Base-by-base conservation (phyloP, 1,140 invertebrate genomes). In the Penaeus japonicus region DNA sequence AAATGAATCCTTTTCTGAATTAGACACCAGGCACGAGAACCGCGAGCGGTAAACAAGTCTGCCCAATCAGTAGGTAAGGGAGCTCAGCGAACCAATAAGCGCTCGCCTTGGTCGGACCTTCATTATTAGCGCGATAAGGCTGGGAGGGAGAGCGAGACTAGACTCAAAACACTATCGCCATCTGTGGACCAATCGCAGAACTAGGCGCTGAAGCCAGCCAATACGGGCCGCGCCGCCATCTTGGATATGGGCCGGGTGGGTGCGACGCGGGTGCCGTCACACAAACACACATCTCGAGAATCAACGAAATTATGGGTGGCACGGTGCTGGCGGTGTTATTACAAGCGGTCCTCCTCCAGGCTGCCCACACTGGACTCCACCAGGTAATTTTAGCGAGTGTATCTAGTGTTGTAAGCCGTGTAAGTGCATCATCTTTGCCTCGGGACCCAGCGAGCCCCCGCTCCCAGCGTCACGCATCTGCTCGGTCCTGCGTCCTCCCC, bases 1-100 rank as follows among this genome's bases (percentile, higher is more conserved):
- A 90, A 90, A 90, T 90, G 90, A 90, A 90, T 90, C 90, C 90
- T 90, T 90, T 90, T 90, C 90, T 89, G 90, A 90, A 90, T 90
- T 90, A 90, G 90, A 90, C 90, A 90, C 90, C 87, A 88, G 88
- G 89, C 89, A 88, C 86, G 89, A 87, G 86, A 90, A 89, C 89
- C 85, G 75, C 82, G 85, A 86, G 90, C 90, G 90, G 90, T 90
- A 90, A 90, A 90, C 90, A 90, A 89, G 89, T 90, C 90, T 90
- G 90, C 90, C 90, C 90, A 90, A 90, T 90, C 90, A 90, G 90
- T 90, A 90, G 90, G 90, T 90, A 90, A 89, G 90, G 89, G 90
- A 89, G 90, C 89, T 86, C 81, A 85, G 85, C 84, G 90, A 90
- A 90, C 90, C 90, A 90, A 90, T 90, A 90, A 90, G 90, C 85